Conservation (phyloP, 2,113 vertebrate species). For the Agapornis roseicollis region DNA sequence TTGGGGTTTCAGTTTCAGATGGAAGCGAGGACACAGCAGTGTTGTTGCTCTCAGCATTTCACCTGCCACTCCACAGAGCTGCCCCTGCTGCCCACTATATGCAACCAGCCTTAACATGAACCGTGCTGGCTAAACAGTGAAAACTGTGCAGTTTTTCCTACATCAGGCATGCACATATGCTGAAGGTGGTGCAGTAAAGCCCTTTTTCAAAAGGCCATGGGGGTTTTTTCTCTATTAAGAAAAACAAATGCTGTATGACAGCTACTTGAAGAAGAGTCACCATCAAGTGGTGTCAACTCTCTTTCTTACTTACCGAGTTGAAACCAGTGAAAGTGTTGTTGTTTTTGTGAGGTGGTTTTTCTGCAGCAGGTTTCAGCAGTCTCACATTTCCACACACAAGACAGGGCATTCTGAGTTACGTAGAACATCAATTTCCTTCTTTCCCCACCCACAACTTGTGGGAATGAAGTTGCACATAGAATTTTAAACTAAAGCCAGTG, state of each 20-base stretch:
- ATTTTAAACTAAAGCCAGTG: neutral
- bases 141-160: neutral
- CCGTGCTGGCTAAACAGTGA: neutral
- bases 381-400: fast-evolving
- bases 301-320: neutral
- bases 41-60: fast-evolving
- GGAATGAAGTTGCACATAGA: neutral
- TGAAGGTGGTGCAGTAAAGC: neutral
- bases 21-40: fast-evolving
- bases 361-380: neutral
- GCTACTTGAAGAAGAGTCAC: neutral
- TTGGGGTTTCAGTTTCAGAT: neutral
- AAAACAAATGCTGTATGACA: neutral
- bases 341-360: neutral
- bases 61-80: neutral
- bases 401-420: fast-evolving
- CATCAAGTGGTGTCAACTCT: neutral
- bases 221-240: fast-evolving
- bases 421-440: neutral
- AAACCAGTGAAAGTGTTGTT: neutral
- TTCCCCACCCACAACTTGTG: fast-evolving
- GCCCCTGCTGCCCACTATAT: neutral
- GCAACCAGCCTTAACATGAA: neutral
- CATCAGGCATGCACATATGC: fast-evolving
- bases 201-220: neutral